Evolutionary conservation across 2,888 invertebrate genomes (phyloP).

Genomic region (Tuta absoluta): DNA sequence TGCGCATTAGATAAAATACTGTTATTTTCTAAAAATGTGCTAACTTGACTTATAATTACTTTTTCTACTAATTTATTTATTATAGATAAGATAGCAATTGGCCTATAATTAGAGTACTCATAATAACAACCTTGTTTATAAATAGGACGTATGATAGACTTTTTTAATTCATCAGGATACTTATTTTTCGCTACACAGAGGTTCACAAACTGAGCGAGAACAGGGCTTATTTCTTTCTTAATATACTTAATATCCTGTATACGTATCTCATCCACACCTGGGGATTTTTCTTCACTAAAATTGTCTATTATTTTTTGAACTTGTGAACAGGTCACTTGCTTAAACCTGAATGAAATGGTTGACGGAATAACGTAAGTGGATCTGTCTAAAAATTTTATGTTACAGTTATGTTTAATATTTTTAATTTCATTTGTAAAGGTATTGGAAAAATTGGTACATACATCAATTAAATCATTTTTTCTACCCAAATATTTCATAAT

Average conservation of each 20-base stretch:
- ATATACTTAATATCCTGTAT: slow-evolving; percentile 28
- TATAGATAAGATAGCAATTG: slow-evolving; percentile 27
- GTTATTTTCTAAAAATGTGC: slow-evolving; percentile 5
- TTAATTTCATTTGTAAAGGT: slow-evolving; percentile 29
- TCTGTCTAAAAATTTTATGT: slow-evolving; percentile 11
- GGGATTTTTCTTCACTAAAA: slow-evolving; percentile 20
- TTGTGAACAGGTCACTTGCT: not conserved
- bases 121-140: slow-evolving; percentile 29
- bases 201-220: slow-evolving; percentile 30
- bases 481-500: slow-evolving; percentile 26
- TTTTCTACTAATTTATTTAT: slow-evolving; percentile 23
- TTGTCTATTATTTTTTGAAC: slow-evolving; percentile 21
- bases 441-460: slow-evolving; percentile 19
- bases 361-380: not conserved
- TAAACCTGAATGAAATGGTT: slow-evolving; percentile 3
- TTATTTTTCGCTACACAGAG: slow-evolving; percentile 19
- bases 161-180: slow-evolving; percentile 30
- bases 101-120: slow-evolving; percentile 31
- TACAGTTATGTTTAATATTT: slow-evolving; percentile 25
- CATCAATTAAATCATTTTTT: not conserved
- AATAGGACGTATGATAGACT: slow-evolving; percentile 29
- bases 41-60: slow-evolving; percentile 5
- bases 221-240: slow-evolving; percentile 26
- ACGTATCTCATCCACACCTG: slow-evolving; percentile 23
- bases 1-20: slow-evolving; percentile 8